A percentile compares a stretch with the other conserved stretches of the same genome.
Evolutionary conservation across 2,888 invertebrate genomes (phyloP).

Genomic region (Trichogramma dendrolimi): DNA sequence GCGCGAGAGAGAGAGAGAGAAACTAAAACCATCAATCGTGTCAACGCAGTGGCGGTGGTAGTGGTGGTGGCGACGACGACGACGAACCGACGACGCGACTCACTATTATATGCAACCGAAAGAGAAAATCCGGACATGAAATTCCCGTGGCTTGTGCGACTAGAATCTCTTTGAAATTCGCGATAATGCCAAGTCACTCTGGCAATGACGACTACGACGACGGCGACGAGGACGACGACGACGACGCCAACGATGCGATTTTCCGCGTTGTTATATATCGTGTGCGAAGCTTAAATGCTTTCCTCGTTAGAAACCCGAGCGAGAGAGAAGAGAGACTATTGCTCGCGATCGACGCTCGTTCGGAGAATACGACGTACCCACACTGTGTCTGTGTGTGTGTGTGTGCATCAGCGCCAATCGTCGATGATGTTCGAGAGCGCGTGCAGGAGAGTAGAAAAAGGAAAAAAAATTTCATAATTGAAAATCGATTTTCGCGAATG

Average conservation of each 20-base stretch:
- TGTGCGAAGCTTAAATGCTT: slow-evolving; percentile 19
- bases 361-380: background rate
- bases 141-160: slow-evolving; percentile 48
- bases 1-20: too few relatives aligned
- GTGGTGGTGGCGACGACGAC: too few relatives aligned
- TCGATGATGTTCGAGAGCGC: too few relatives aligned
- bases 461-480: background rate
- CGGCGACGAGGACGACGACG: slow-evolving; percentile 10
- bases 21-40: too few relatives aligned
- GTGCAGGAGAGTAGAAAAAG: background rate
- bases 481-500: too few relatives aligned
- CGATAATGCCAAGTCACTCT: slow-evolving; percentile 44
- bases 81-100: background rate
- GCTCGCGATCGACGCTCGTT: slow-evolving; percentile 11
- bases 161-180: slow-evolving; percentile 36
- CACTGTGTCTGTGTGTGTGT: too few relatives aligned
- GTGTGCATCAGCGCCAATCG: too few relatives aligned
- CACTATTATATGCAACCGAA: too few relatives aligned
- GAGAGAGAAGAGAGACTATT: background rate
- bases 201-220: slow-evolving; percentile 16
- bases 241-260: slow-evolving; percentile 10
- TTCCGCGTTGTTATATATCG: slow-evolving; percentile 9
- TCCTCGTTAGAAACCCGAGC: slow-evolving; percentile 18
- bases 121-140: slow-evolving; percentile 43
- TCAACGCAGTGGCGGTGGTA: too few relatives aligned